Conservation (phyloP, 64 coral and sea anemone genomes). For the Stichodactyla mertensii region DNA sequence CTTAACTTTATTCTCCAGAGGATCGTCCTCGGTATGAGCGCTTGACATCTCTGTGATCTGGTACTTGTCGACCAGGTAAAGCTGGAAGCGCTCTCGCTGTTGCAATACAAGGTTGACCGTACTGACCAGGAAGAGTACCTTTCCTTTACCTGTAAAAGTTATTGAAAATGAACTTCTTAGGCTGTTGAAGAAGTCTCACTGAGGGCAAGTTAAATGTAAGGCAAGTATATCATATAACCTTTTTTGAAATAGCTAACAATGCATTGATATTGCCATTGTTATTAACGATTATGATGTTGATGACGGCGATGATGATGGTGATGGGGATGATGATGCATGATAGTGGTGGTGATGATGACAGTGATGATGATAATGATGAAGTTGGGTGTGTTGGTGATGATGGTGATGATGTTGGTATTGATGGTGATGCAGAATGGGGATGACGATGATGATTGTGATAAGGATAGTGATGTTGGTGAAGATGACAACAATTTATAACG, state of each 20-base stretch:
- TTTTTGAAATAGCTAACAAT: too few relatives aligned
- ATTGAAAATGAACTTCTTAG: neutral
- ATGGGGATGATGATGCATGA: too few relatives aligned
- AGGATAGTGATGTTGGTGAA: neutral
- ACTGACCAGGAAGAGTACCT: conserved; percentile 74
- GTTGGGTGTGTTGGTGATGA: too few relatives aligned
- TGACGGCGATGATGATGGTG: too few relatives aligned
- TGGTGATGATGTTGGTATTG: too few relatives aligned
- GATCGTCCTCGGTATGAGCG: conserved; percentile 37
- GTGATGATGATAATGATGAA: too few relatives aligned
- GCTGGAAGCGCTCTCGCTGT: conserved; percentile 64
- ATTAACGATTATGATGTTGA: too few relatives aligned
- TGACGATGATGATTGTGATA: neutral
- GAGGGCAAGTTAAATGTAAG: too few relatives aligned
- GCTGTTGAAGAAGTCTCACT: neutral
- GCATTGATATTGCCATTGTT: too few relatives aligned
- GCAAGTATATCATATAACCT: too few relatives aligned
- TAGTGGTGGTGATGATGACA: too few relatives aligned
- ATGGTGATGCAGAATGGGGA: too few relatives aligned
- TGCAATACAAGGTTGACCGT: conserved; percentile 79
- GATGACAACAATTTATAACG: neutral
- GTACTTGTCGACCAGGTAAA: conserved; percentile 54
- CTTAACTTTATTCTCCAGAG: conserved; percentile 37
- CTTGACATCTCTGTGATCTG: conserved; percentile 60
- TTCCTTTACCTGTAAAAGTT: conserved; percentile 17